Base-by-base conservation (phyloP, 2,888 invertebrate species). In the Torymus aiolomorphi region DNA sequence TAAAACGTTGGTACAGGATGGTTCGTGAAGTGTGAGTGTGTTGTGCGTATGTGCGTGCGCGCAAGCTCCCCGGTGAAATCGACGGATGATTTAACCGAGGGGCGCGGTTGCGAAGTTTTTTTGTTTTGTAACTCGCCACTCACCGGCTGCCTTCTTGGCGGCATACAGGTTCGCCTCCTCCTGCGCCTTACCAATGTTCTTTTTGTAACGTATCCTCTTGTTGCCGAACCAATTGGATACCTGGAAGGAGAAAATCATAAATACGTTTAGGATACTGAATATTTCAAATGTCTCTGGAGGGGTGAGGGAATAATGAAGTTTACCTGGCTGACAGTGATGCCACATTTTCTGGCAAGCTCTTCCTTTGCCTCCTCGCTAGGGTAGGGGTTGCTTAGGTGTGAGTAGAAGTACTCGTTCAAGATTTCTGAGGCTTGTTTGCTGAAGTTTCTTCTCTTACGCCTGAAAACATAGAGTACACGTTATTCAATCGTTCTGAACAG, bases 221-320 rank as follows among this genome's bases (percentile, higher is more conserved):
- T 99, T 99, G 86, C 99, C 99, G 91, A 99, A 99, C 99, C 99
- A 99, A 94, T 99, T 99, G 86, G 98, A 98, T 83, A 98, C 98
- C 96, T 90, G 42, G 1, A 79, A 63, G 82, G 71, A 11, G 42
- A 70, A 57, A 67, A 56, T 16, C 3, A 65, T 42, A 42, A 42
- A 8, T 42, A 67, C 12, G 16, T 42, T 51, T 42, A 51, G 14
- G 11, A 20, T 20, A 24, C 2, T 14, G 14, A 71, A 54, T n/a
- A n/a, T 51, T 12, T 10, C 20, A 59, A 59, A 24, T 49, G 18
- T 10, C 57, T 59, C 14, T 59, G 5, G n/a, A 42, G 14, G 8
- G 42, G 54, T n/a, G 16, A 24, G 54, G 18, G 42, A 18, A 52
- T 12, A 71, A 13, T 57, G 2, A 3, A 62, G 85, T 91, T 91